Evolutionary conservation across 2,888 invertebrate species (phyloP).

Genomic region (Cantharis rustica): DNA sequence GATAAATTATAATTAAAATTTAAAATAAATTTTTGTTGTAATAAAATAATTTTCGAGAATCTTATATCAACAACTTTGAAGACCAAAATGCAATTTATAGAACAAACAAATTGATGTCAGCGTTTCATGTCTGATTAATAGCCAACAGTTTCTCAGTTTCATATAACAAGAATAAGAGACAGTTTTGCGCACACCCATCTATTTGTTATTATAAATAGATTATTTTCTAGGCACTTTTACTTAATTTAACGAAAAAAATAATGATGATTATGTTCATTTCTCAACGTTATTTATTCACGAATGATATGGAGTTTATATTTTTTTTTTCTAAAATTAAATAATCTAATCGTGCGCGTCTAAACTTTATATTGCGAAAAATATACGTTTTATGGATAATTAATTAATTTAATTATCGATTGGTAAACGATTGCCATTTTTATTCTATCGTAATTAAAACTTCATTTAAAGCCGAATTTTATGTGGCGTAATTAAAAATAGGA

Average conservation of each 20-base stretch:
- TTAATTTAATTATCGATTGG: no score
- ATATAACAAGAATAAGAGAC: conserved; percentile 11
- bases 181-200: not conserved
- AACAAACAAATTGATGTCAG: conserved; percentile 16
- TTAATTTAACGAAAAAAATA: not conserved
- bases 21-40: not conserved
- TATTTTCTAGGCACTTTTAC: not conserved
- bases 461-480: not conserved
- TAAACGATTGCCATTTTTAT: not conserved
- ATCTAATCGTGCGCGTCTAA: not conserved
- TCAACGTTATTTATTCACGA: not conserved
- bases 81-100: conserved; percentile 6
- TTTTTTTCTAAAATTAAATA: not conserved
- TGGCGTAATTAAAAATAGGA: not conserved
- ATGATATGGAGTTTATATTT: not conserved
- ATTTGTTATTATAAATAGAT: not conserved
- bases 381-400: no score
- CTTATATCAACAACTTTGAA: not conserved
- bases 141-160: conserved; percentile 10
- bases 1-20: not conserved
- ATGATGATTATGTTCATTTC: not conserved
- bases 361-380: no score
- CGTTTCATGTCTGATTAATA: conserved; percentile 17
- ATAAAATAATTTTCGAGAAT: not conserved
- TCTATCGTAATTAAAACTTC: not conserved